phyloP scores from a whole-genome alignment of 2,113 vertebrate species.

The Poicephalus meyeri region DNA sequence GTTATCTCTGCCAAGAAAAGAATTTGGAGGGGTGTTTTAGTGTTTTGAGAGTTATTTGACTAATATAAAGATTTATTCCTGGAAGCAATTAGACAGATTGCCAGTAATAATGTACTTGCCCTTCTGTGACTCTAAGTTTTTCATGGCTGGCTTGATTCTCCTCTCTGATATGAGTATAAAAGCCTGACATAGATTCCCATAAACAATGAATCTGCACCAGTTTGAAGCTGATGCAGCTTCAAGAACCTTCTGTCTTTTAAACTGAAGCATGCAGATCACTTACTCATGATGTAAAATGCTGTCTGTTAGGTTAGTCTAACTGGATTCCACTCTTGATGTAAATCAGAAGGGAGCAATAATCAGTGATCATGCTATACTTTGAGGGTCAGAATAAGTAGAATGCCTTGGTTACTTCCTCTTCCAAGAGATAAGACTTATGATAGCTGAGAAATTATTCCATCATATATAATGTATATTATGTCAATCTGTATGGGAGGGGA shows the following conservation, averaged over 20 bases:
- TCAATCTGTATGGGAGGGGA: neutral
- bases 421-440: neutral
- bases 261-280: neutral
- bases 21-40: neutral
- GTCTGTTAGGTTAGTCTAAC: neutral
- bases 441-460: neutral
- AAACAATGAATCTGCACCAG: neutral
- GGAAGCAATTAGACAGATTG: neutral
- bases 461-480: neutral
- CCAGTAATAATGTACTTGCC: neutral
- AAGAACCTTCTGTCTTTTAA: neutral
- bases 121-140: neutral
- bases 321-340: neutral
- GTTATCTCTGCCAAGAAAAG: neutral
- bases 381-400: neutral
- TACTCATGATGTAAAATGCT: neutral
- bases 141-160: neutral
- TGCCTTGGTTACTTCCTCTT: neutral
- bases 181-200: neutral
- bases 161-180: neutral
- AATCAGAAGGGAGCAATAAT: neutral
- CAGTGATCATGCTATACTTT: neutral
- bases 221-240: neutral
- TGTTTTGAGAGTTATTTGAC: neutral
- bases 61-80: constrained; percentile 29